These are phyloP conservation scores for Etia nguti DNA, from an alignment of 2,113 vertebrate species.

Conservation along the genomic window DNA sequence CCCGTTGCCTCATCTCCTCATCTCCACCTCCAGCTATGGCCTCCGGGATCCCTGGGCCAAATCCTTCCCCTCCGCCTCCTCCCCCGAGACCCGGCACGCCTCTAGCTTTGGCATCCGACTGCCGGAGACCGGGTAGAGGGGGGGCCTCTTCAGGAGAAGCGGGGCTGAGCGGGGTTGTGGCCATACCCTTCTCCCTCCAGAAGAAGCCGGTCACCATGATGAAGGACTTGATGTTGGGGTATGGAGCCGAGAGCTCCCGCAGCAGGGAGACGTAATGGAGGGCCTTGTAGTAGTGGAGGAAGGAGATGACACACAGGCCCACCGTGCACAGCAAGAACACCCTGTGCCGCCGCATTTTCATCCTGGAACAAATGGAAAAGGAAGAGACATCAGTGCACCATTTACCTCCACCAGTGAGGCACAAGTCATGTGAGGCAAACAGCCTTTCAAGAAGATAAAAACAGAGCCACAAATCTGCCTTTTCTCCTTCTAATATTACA, in stretches of 20 bases:
- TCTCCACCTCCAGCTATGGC: constrained; percentile 18
- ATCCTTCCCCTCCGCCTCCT: neutral
- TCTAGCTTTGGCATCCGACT: constrained; percentile 65
- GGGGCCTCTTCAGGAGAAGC: constrained; percentile 76
- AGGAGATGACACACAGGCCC: constrained; percentile 98
- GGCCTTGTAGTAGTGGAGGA: constrained; percentile 98
- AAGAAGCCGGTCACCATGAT: constrained; percentile 85
- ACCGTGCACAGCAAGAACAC: constrained; percentile 98
- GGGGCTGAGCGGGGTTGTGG: constrained; percentile 78
- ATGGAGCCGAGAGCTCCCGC: constrained; percentile 90
- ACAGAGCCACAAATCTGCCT: neutral
- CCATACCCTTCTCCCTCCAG: constrained; percentile 88
- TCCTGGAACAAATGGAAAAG: constrained; percentile 68
- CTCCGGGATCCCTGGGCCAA: neutral
- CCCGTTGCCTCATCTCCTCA: constrained; percentile 27
- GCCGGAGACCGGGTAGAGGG: constrained; percentile 71
- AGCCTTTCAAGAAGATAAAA: neutral
- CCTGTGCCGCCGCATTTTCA: constrained; percentile 98
- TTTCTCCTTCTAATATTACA: neutral
- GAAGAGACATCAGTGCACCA: neutral
- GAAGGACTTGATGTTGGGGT: constrained; percentile 94
- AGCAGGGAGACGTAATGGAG: constrained; percentile 96
- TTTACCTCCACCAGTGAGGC: neutral
- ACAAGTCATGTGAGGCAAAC: neutral
- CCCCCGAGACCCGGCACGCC: constrained; percentile 28